Conservation (phyloP, 1,140 invertebrate species). For the Choristoneura fumiferana region DNA sequence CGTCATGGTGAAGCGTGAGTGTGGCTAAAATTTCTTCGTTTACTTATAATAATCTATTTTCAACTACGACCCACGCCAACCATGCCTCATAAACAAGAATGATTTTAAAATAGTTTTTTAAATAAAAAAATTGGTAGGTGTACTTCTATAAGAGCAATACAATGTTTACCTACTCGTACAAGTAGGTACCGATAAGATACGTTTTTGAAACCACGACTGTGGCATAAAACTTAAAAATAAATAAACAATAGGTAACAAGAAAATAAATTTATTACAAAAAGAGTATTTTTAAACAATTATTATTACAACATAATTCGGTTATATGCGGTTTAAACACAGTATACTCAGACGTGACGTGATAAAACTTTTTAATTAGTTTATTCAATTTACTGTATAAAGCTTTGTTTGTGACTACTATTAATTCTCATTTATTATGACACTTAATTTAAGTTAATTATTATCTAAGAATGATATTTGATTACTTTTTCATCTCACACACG, state of each 20-base stretch:
- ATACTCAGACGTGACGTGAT: too few species aligned
- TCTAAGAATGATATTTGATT: too few species aligned
- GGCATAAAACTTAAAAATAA: neutral
- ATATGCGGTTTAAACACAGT: conserved; percentile 4
- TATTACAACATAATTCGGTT: neutral
- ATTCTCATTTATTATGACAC: too few species aligned
- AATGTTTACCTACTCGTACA: neutral
- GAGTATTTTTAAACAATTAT: conserved; percentile 2
- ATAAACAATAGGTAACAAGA: neutral
- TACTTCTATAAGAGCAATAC: too few species aligned
- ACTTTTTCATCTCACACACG: too few species aligned
- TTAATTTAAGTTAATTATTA: too few species aligned
- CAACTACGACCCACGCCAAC: conserved; percentile 9
- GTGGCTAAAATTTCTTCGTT: conserved; percentile 9
- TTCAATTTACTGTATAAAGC: too few species aligned
- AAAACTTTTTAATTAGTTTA: too few species aligned
- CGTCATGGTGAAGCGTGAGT: conserved; percentile 31
- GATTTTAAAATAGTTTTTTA: neutral
- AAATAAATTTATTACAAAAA: neutral
- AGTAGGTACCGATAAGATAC: too few species aligned
- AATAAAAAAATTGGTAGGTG: too few species aligned
- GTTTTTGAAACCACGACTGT: too few species aligned
- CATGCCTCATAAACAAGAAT: conserved; percentile 17
- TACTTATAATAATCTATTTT: neutral
- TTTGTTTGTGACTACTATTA: too few species aligned